Percentiles rank a stretch among this genome's conserved stretches.
These are phyloP conservation scores for Athalia circularis DNA, from an alignment of 2,888 invertebrate species.

Conservation along the genomic window DNA sequence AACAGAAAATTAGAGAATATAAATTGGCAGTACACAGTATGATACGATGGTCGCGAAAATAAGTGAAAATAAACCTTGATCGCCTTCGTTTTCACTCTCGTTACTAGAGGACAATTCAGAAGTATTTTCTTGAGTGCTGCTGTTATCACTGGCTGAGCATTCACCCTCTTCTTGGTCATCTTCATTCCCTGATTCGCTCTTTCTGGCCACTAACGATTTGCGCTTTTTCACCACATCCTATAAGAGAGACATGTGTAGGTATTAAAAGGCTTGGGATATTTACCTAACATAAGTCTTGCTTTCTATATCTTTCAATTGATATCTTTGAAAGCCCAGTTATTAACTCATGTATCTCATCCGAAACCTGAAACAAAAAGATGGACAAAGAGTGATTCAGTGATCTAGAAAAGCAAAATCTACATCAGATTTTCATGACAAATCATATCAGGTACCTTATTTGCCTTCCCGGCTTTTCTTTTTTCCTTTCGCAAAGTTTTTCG, in stretches of 20 bases:
- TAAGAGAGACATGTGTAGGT: conserved; percentile 62
- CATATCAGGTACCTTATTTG: conserved; percentile 55
- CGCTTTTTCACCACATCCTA: conserved; percentile 68
- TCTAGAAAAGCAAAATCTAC: neutral
- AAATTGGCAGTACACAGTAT: neutral
- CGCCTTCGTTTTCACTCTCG: conserved; percentile 64
- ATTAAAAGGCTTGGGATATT: conserved; percentile 58
- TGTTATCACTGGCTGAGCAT: conserved; percentile 78
- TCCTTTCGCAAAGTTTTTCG: conserved; percentile 56
- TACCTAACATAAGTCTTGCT: conserved; percentile 68
- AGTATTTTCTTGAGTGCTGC: conserved; percentile 57
- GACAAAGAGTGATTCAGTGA: neutral
- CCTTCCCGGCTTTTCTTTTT: conserved; percentile 60
- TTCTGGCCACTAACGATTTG: conserved; percentile 56
- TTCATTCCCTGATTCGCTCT: conserved; percentile 55
- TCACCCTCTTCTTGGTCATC: conserved; percentile 80
- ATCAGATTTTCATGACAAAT: neutral
- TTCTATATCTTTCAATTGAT: conserved; percentile 67
- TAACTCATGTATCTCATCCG: conserved; percentile 69
- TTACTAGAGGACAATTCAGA: conserved; percentile 59
- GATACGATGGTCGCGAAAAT: neutral
- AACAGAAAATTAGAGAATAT: neutral
- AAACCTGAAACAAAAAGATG: conserved; percentile 64
- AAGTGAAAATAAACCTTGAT: conserved; percentile 64
- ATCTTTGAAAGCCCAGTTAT: conserved; percentile 68